Base-by-base conservation (phyloP, 2,113 vertebrate species). In the Chauna torquata region DNA sequence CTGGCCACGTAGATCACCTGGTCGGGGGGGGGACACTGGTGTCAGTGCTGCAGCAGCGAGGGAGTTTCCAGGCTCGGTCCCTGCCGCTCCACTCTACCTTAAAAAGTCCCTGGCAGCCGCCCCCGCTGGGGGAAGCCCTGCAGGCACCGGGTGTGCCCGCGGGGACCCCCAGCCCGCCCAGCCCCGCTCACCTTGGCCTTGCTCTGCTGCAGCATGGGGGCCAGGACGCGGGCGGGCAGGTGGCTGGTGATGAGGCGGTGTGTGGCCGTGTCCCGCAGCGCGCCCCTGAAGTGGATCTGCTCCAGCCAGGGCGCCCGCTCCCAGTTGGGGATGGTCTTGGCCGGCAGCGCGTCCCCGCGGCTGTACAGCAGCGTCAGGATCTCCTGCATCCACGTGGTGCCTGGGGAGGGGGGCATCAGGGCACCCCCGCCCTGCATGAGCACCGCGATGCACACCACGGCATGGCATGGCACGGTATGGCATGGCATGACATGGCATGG, bases 321-420 rank as follows among this genome's bases (percentile, higher is more conserved):
- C 99, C 99, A 99, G 97, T 98, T 99, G 55, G 99, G 98, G 18
- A 98, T 92, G 45, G 97, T 98, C 58, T 97, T 97, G 79, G 97
- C 97, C 0, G 97, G 85, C 6, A 74, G 50, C 10, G 96, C 79
- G 3, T 99, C 97, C 6, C 98, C 99, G 3, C 47, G 82, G 94
- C 91, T 98, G 95, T 77, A 90, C 68, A 99, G 93, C 28, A 99
- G 97, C 8, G 98, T 98, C 93, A 99, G 94, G 28, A 99, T 98
- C 96, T 99, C 98, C 96, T 99, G 99, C 98, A 99, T 98, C 99
- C 99, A 99, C 2, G 99, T 99, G 65, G 99, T 99, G 28, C 99
- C 99, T 99, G 79, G 44, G 19, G 61, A 36, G 16, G 25, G 0
- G 16, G 27, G 12, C 17, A 40, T 78, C 16, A 91, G 52, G 61